These are phyloP conservation scores for Potamilus streckersoni DNA, from an alignment of 1,140 invertebrate genomes.

Conservation along the genomic window DNA sequence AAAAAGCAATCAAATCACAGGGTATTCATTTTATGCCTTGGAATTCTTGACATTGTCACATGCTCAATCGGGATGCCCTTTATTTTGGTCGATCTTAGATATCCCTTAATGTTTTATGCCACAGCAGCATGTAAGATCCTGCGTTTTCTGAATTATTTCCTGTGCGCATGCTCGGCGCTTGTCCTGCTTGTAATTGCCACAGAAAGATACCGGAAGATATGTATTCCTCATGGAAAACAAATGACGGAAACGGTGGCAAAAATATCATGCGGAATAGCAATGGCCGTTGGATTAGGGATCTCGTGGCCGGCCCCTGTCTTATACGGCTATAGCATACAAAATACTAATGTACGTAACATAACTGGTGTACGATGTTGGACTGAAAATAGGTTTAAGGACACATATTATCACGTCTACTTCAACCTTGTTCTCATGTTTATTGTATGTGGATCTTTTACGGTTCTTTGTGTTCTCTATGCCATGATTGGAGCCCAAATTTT, in stretches of 20 bases:
- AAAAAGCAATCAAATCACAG: slow-evolving; percentile 38
- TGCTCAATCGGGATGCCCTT: slow-evolving; percentile 44
- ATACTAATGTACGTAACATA: no score
- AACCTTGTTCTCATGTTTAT: slow-evolving; percentile 25
- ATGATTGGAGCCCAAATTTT: slow-evolving; percentile 37
- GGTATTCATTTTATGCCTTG: slow-evolving; percentile 43
- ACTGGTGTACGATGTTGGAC: background rate
- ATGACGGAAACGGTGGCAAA: slow-evolving; percentile 40
- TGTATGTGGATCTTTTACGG: slow-evolving; percentile 26
- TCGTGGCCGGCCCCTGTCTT: slow-evolving; percentile 52
- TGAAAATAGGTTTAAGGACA: slow-evolving; percentile 14
- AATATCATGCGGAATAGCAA: slow-evolving; percentile 37
- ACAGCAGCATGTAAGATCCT: slow-evolving; percentile 35
- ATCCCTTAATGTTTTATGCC: slow-evolving; percentile 36
- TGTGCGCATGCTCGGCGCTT: slow-evolving; percentile 33
- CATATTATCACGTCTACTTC: slow-evolving; percentile 25
- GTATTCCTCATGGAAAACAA: slow-evolving; percentile 38
- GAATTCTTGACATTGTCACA: slow-evolving; percentile 39
- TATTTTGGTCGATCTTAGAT: slow-evolving; percentile 41
- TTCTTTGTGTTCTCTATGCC: slow-evolving; percentile 36
- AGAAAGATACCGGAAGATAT: slow-evolving; percentile 47
- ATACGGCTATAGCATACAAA: slow-evolving; percentile 35
- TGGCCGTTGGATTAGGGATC: slow-evolving; percentile 34
- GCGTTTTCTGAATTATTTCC: slow-evolving; percentile 35
- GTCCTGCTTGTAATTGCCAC: slow-evolving; percentile 24